phyloP scores from a whole-genome alignment of 2,888 invertebrate species.

The Campopleginae sp. region DNA sequence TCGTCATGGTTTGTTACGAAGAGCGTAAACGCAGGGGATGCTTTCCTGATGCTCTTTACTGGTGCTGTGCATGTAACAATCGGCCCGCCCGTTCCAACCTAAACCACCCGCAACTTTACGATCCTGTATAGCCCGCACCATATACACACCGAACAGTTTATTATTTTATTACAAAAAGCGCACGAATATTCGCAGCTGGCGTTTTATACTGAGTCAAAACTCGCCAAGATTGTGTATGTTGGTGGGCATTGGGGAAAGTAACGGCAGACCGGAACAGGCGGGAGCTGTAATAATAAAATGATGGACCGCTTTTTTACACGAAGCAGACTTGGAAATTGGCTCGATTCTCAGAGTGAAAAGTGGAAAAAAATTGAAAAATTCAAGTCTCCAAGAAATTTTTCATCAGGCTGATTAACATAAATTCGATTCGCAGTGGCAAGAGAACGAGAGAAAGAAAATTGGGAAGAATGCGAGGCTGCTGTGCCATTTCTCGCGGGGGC shows the following conservation, averaged over 20 bases:
- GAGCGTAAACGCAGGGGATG: slow-evolving; percentile 18
- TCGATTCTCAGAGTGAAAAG: background rate
- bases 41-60: slow-evolving; percentile 14
- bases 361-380: background rate
- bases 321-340: slow-evolving; percentile 14
- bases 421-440: slow-evolving; percentile 46
- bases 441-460: slow-evolving; percentile 45
- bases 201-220: slow-evolving; percentile 56
- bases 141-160: slow-evolving; percentile 72
- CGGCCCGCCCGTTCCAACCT: slow-evolving; percentile 63
- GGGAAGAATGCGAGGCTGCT: slow-evolving; percentile 32
- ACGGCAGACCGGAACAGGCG: background rate
- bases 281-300: slow-evolving; percentile 14
- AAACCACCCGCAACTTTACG: slow-evolving; percentile 80
- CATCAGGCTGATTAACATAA: no score
- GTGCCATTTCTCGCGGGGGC: slow-evolving; percentile 46
- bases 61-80: slow-evolving; percentile 53
- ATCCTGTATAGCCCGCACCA: slow-evolving; percentile 74
- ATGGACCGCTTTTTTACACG: slow-evolving; percentile 16
- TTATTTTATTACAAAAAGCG: slow-evolving; percentile 80
- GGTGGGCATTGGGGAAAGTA: background rate
- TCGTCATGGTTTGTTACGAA: slow-evolving; percentile 38
- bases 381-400: background rate
- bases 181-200: slow-evolving; percentile 71
- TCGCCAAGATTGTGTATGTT: slow-evolving; percentile 5